Evolutionary conservation across 2,888 invertebrate species (phyloP).

Genomic region (Hemistola chrysoprasaria): DNA sequence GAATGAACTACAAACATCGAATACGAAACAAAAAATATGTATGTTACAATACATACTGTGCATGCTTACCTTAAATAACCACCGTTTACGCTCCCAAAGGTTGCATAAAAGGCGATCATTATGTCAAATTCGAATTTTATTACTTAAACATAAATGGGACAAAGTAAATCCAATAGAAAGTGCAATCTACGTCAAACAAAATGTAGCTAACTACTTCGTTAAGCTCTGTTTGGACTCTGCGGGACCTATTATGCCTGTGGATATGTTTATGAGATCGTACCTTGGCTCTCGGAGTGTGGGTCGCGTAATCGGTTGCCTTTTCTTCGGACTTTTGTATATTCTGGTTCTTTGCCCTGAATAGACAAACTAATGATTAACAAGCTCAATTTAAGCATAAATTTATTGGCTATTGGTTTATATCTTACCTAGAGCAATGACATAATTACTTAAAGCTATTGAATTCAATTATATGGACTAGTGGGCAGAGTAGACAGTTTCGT

Average conservation of each 20-base stretch:
- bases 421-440: too few relatives aligned
- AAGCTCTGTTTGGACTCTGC: constrained; percentile 51
- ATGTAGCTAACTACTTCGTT: constrained; percentile 72
- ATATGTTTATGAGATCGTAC: constrained; percentile 60
- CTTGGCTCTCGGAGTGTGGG: constrained; percentile 93
- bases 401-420: too few relatives aligned
- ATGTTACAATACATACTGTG: constrained; percentile 62
- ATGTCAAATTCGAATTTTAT: constrained; percentile 74
- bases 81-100: constrained; percentile 80
- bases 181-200: constrained; percentile 77
- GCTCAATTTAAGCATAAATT: too few relatives aligned
- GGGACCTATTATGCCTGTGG: constrained; percentile 14
- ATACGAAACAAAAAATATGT: constrained; percentile 25
- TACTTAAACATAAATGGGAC: constrained; percentile 71
- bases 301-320: constrained; percentile 90
- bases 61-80: constrained; percentile 81
- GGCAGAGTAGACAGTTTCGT: too few relatives aligned
- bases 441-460: too few relatives aligned
- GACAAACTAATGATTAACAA: neutral
- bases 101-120: constrained; percentile 81
- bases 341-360: constrained; percentile 88
- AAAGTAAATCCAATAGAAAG: constrained; percentile 64
- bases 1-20: constrained; percentile 29
- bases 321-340: constrained; percentile 92
- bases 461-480: too few relatives aligned